Evolutionary conservation across 2,113 vertebrate species (phyloP), one percentile per base, ranked within the genome.

Genomic region (Urocolius indicus): DNA sequence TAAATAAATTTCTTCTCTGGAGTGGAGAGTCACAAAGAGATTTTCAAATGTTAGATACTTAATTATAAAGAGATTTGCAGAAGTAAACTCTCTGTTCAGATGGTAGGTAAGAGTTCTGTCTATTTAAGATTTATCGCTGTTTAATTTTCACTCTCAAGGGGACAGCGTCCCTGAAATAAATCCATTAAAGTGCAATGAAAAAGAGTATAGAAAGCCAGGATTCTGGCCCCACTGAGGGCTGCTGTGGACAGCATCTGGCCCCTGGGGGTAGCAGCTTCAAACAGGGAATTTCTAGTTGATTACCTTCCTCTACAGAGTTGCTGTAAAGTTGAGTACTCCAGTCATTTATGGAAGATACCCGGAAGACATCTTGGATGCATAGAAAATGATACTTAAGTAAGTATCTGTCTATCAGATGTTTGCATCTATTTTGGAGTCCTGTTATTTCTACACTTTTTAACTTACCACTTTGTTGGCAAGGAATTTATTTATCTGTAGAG

Each of bases 11-110:
- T 81, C 6, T 71, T 85, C 89, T 88, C 61, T 67, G 85, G 58
- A 73, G 20, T 84, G 59, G 51, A 96, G 41, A 85, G 38, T 57
- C 61, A 68, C 57, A 15, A 55, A 59, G 57, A 80, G 72, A 62
- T 92, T 95, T 89, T 81, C 27, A 79, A 95, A 54, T 89, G 45
- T 67, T 89, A 20, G 52, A 19, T 82, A 24, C 36, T 92, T 90
- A 41, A 45, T 90, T 93, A 57, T 6, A 68, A 92, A 85, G 61
- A 78, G 13, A 55, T 73, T 76, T 89, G 27, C 51, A 84, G 67
- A 89, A 96, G 32, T 88, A 71, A 84, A 11, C 22, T 49, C 20
- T 12, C 48, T 26, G 11, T 91, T 96, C 20, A 74, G 51, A 48
- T 43, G 68, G 20, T 68, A 83, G n/a, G 24, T 77, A 75, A 65